A percentile compares a stretch with the other conserved stretches of the same genome.
These are phyloP conservation scores for Chionis minor DNA, from an alignment of 2,113 vertebrate species.

Conservation along the genomic window DNA sequence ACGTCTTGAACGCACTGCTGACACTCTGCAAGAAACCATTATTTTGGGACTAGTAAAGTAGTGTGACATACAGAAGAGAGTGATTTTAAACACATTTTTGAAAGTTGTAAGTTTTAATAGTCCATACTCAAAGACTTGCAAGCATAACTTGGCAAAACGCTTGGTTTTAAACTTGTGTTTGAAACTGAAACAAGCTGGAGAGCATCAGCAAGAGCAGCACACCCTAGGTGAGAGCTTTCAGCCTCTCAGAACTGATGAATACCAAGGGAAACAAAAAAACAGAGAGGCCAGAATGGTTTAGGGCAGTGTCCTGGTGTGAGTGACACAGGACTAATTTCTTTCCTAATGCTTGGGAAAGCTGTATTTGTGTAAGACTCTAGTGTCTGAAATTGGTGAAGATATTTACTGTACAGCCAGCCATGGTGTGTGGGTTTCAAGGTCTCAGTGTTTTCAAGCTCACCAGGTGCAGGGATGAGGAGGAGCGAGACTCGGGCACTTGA, in stretches of 20 bases:
- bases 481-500: too few relatives aligned
- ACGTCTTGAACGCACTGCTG: background rate
- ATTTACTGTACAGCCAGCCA: too few relatives aligned
- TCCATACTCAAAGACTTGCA: background rate
- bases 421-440: too few relatives aligned
- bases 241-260: background rate
- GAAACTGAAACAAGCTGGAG: background rate
- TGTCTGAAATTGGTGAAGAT: too few relatives aligned
- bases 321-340: too few relatives aligned
- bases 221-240: background rate
- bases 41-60: background rate
- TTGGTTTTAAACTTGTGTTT: background rate
- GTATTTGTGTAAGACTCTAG: too few relatives aligned
- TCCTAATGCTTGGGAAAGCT: too few relatives aligned
- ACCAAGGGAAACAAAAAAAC: background rate
- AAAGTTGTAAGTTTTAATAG: background rate
- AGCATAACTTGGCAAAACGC: background rate
- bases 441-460: too few relatives aligned
- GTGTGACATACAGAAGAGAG: background rate
- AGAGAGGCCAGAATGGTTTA: background rate
- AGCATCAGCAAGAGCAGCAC: background rate
- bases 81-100: background rate
- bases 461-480: too few relatives aligned
- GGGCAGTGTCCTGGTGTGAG: background rate
- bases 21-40: background rate